Evolutionary conservation across 2,797 vertebrate species (phyloP).

Genomic region (Liparis tanakae): DNA sequence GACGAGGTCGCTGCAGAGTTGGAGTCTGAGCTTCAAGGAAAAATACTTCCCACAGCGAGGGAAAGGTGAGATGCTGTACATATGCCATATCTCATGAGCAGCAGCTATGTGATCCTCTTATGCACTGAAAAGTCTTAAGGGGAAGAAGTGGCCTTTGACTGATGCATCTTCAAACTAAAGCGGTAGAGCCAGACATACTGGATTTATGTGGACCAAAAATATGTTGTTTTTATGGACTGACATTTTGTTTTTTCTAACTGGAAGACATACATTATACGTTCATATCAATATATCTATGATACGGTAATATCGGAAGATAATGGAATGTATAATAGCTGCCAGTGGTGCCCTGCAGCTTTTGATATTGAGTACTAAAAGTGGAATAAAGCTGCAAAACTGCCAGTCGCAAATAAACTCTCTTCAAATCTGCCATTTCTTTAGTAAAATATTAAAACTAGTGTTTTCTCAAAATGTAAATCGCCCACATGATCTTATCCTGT

Average conservation of each 20-base stretch:
- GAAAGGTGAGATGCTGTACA: slow-evolving; percentile 67
- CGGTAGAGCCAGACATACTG: not conserved
- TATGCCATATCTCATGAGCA: slow-evolving; percentile 69
- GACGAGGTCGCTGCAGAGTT: slow-evolving; percentile 64
- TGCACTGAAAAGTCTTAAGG: not conserved
- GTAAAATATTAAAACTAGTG: not conserved
- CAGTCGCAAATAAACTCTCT: not conserved
- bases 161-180: not conserved
- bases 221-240: not conserved
- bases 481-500: slow-evolving; percentile 1
- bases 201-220: not conserved
- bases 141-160: not conserved
- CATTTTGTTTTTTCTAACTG: not conserved
- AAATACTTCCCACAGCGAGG: slow-evolving; percentile 57
- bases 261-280: not conserved
- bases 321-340: not conserved
- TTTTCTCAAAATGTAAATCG: not conserved
- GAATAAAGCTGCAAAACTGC: slow-evolving; percentile 5
- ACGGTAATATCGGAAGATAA: not conserved
- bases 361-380: not conserved
- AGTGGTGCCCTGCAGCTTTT: not conserved
- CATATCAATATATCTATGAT: not conserved
- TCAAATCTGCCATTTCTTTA: not conserved
- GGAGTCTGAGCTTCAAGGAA: slow-evolving; percentile 50
- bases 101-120: slow-evolving; percentile 39